Conservation (phyloP, 23 tunicate genomes). For the Styela clava region DNA sequence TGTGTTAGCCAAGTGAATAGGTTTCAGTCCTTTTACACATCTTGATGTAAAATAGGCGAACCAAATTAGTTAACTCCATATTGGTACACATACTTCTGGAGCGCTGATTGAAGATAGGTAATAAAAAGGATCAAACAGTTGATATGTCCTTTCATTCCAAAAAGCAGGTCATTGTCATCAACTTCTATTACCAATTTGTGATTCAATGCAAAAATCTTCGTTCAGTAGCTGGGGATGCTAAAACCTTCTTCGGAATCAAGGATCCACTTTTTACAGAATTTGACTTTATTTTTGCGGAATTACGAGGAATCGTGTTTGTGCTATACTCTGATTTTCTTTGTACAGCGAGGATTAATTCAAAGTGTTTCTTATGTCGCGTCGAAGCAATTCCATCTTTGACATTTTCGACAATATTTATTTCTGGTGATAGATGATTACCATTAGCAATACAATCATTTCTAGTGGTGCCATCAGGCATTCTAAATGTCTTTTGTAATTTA, state of each 20-base stretch:
- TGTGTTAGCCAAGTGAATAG: no score
- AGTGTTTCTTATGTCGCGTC: background rate
- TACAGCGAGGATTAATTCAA: background rate
- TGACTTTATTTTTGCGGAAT: background rate
- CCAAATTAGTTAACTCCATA: no score
- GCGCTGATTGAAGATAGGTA: no score
- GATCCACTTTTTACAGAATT: background rate
- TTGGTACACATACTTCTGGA: no score
- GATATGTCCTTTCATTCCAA: no score
- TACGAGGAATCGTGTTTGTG: background rate
- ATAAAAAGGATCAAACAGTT: no score
- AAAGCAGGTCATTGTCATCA: no score
- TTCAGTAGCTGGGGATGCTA: conserved; percentile 1
- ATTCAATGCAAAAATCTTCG: conserved; percentile 1
- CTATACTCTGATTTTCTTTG: background rate
- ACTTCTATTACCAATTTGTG: no score
- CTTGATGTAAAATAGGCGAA: no score
- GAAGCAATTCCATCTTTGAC: background rate
- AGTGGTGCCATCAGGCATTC: background rate
- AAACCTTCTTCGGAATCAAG: conserved; percentile 1
- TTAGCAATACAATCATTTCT: background rate
- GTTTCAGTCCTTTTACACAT: no score
- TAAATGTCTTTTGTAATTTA: background rate
- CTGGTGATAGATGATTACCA: background rate
- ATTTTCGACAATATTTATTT: background rate